Conservation (phyloP, 2,113 vertebrate species). For the Python bivittatus region DNA sequence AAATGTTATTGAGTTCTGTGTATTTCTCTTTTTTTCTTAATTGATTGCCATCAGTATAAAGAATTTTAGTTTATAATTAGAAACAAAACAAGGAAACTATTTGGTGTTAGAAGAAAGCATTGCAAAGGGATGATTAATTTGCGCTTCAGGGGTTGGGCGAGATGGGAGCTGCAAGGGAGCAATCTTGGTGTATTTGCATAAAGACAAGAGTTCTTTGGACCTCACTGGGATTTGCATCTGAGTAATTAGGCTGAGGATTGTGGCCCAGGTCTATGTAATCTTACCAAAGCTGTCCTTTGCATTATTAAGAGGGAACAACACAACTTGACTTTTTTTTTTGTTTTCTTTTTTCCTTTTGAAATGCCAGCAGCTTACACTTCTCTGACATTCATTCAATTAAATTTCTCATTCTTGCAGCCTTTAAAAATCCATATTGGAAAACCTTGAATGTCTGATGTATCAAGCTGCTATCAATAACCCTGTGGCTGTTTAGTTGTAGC, state of each 20-base stretch:
- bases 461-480: slow-evolving; percentile 7
- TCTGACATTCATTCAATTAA: slow-evolving; percentile 14
- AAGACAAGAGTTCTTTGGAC: background rate
- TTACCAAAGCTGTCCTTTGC: background rate
- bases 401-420: background rate
- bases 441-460: background rate
- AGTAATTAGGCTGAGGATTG: background rate
- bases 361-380: background rate
- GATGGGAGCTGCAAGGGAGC: background rate
- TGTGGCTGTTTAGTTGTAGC: background rate
- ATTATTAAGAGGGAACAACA: background rate
- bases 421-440: background rate
- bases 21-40: background rate
- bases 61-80: background rate
- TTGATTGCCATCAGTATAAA: background rate
- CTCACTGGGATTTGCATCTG: background rate
- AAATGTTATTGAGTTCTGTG: background rate
- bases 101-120: background rate
- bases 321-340: background rate
- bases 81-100: slow-evolving; percentile 3
- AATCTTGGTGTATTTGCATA: background rate
- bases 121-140: background rate
- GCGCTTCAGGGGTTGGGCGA: background rate
- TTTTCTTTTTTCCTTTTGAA: slow-evolving; percentile 10
- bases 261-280: background rate